Evolutionary conservation across 2,797 vertebrate genomes (phyloP), one percentile per base, ranked within the genome.

Genomic region (Crocidura indochinensis): DNA sequence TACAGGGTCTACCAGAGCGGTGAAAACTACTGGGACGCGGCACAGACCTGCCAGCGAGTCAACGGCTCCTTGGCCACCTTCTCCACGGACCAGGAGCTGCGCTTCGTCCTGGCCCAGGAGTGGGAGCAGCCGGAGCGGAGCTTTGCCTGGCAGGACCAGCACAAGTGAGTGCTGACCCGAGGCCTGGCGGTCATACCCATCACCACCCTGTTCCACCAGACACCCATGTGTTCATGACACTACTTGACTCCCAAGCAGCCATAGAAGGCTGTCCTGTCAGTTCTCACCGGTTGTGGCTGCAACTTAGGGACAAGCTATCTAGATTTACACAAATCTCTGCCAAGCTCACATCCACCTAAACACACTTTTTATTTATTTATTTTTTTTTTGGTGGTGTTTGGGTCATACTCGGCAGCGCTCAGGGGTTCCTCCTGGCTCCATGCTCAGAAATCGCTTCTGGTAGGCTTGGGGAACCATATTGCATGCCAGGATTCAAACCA

Each of bases 21-120:
- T 0, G 99, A 99, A 98, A 99, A 99, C 98, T 99, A 99, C 98
- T 99, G 99, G 99, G 99, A 99, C 1, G 99, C 99, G 0, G 99
- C 99, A 69, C 99, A 99, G 89, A 99, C 99, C 0, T 99, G 99
- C 92, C 99, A 99, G 98, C 98, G 98, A 1, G 98, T 99, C 85
- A 99, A 99, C 1, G 99, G 98, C 22, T 99, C 99, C 0, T 96
- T 99, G 2, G 99, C 99, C 1, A 99, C 99, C 12, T 99, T 99
- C 88, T 99, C 98, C 31, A 99, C 99, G 0, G 99, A 99, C 79
- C 99, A 99, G 97, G 99, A 99, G 98, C 98, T 99, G 27, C 98
- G 98, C 96, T 99, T 99, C 91, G 99, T 99, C 76, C 98, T 99
- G 94, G 98, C 98, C 94, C 99, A 99, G 71, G 99, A 99, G 96